These are phyloP conservation scores for Antennarius striatus DNA, from an alignment of 2,113 vertebrate genomes.

Conservation along the genomic window DNA sequence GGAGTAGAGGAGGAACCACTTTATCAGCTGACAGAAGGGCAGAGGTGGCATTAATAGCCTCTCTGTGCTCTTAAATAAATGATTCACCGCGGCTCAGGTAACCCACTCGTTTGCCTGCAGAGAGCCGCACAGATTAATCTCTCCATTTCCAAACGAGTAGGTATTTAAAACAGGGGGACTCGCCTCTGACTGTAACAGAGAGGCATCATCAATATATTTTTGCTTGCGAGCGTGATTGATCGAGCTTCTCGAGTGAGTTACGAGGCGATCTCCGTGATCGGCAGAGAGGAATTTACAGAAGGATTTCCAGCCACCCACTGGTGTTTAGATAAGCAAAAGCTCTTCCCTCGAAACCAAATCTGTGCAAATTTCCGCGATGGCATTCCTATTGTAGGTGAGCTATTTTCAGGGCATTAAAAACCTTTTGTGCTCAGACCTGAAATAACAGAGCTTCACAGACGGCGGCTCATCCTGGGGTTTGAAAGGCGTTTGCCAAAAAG, in stretches of 20 bases:
- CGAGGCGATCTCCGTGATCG: background rate
- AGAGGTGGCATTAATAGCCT: constrained; percentile 22
- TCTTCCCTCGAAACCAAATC: background rate
- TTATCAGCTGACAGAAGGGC: constrained; percentile 30
- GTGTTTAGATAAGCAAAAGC: background rate
- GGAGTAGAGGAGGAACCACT: constrained; percentile 15
- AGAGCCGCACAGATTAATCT: constrained; percentile 26
- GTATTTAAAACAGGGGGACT: constrained; percentile 26
- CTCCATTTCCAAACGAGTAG: constrained; percentile 4
- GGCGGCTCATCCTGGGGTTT: too few relatives aligned
- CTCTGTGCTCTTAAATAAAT: constrained; percentile 36
- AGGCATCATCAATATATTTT: constrained; percentile 32
- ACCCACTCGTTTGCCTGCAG: constrained; percentile 8
- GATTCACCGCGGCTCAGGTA: constrained; percentile 34
- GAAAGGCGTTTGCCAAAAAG: background rate
- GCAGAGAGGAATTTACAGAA: background rate
- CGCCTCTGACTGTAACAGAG: constrained; percentile 24
- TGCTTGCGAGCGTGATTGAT: constrained; percentile 31
- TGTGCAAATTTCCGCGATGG: background rate
- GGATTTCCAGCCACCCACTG: background rate
- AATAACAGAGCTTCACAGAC: too few relatives aligned
- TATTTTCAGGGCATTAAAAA: background rate
- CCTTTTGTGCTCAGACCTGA: too few relatives aligned
- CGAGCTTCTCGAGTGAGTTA: constrained; percentile 1
- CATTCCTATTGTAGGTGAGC: background rate